Base-by-base conservation (phyloP, 1,140 invertebrate species). In the Agraylea sexmaculata region DNA sequence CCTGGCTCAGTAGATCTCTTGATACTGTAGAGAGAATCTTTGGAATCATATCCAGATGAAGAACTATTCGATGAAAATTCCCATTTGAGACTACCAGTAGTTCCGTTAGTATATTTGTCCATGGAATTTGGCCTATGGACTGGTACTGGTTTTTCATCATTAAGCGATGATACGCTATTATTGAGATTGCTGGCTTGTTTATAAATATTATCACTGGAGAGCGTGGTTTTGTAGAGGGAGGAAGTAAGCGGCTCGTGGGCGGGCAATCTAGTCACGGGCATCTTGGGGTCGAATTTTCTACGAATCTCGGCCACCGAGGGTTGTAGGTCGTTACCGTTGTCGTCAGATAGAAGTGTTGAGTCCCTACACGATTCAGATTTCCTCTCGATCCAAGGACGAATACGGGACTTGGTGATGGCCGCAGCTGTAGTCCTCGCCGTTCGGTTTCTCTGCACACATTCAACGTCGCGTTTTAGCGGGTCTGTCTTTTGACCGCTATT, bases 231-330 rank as follows among this genome's bases (percentile, higher is more conserved):
- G 10, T 56, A 41, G 2, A 40, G 36, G 16, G 56, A 56, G 35
- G 54, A 52, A n/a, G n/a, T n/a, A n/a, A n/a, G n/a, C 2, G 55
- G 42, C 4, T 68, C 60, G 36, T 62, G 59, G 1, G 60, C 50
- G 3, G 62, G 63, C 16, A 65, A 47, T 45, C 62, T 62, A 5
- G 64, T 65, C n/a, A 64, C 62, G 1, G 65, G 55, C 62, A 66
- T 66, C 53, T 66, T 66, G 7, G 54, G 44, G 45, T 66, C 70
- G 51, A 73, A 72, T 35, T 62, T 59, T 46, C 66, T 66, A 19
- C 69, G 56, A 41, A 73, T 67, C 35, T 73, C 70, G 1, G 66
- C 67, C 15, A 73, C 69, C 11, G 69, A 64, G 12, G 66, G 52
- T 18, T 49, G 61, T 38, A 68, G 58, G 40, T 66, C 64, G 49